Conservation (phyloP, 2,113 vertebrate genomes). For the Genyomyrus donnyi region DNA sequence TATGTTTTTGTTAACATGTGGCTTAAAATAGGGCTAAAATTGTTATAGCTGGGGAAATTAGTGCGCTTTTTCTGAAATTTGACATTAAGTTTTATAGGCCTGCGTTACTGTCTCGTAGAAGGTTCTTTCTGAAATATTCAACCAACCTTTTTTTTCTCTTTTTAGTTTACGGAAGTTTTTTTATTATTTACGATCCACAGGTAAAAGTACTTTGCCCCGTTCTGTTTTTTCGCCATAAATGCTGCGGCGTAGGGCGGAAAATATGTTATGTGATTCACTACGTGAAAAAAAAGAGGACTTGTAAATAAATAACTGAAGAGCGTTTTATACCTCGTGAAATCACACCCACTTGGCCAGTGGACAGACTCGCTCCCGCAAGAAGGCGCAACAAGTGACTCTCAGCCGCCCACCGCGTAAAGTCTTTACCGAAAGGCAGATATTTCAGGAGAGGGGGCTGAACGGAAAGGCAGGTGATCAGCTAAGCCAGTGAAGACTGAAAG, state of each 20-base stretch:
- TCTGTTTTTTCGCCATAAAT: not conserved
- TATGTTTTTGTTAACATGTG: not conserved
- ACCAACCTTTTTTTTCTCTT: not conserved
- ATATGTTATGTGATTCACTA: not conserved
- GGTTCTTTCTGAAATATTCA: not conserved
- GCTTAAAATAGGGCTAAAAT: not conserved
- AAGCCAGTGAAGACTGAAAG: not conserved
- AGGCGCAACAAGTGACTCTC: constrained; percentile 16
- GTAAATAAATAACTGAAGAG: constrained; percentile 2
- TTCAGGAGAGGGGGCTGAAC: not conserved
- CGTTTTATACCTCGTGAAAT: not conserved
- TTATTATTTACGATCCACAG: not conserved
- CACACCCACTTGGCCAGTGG: constrained; percentile 14
- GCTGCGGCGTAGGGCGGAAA: not conserved
- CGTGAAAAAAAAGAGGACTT: not conserved
- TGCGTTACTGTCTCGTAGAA: not conserved
- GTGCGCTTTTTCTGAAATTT: not conserved
- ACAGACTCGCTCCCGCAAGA: not conserved
- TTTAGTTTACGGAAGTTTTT: not conserved
- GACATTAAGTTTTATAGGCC: not conserved
- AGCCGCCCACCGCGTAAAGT: not conserved
- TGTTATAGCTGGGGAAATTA: not conserved
- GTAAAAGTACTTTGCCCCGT: not conserved
- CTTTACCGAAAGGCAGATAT: not conserved
- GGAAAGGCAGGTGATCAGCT: not conserved